phyloP scores from a whole-genome alignment of 2,113 vertebrate species.

The Sylvietta virens region DNA sequence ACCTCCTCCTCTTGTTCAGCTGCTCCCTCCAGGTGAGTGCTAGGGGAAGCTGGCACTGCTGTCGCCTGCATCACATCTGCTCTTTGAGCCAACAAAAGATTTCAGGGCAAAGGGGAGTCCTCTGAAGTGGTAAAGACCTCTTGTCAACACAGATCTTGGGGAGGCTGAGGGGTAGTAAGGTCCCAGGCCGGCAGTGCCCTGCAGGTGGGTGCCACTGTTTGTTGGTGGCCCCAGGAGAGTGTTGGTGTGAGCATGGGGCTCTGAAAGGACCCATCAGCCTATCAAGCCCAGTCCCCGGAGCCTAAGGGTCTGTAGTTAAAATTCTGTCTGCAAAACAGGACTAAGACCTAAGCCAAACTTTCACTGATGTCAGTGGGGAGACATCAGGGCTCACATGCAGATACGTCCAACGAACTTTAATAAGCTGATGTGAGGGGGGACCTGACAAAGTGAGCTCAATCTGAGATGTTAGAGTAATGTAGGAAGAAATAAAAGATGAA shows the following conservation, averaged over 20 bases:
- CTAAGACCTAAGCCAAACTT: neutral
- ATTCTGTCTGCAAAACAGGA: neutral
- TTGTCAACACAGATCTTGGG: neutral
- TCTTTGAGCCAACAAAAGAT: constrained; percentile 36
- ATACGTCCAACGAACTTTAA: neutral
- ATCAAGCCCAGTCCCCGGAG: rapidly evolving
- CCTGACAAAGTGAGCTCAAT: neutral
- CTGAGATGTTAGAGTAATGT: neutral
- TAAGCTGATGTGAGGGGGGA: neutral
- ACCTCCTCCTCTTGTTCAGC: constrained; percentile 18
- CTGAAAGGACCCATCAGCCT: neutral
- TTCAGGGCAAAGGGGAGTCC: neutral
- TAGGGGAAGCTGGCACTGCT: neutral
- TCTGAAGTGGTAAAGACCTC: constrained; percentile 26
- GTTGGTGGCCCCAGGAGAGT: neutral
- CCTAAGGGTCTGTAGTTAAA: neutral
- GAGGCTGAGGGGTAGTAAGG: neutral
- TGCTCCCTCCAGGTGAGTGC: constrained; percentile 40
- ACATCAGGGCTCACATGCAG: neutral
- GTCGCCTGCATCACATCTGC: constrained; percentile 13
- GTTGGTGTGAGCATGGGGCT: neutral
- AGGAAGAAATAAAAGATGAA: neutral
- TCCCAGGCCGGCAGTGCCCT: neutral
- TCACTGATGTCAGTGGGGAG: neutral
- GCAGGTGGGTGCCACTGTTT: neutral